These are phyloP conservation scores for Hippoglossus stenolepis DNA, from an alignment of 2,113 vertebrate species.

Conservation along the genomic window DNA sequence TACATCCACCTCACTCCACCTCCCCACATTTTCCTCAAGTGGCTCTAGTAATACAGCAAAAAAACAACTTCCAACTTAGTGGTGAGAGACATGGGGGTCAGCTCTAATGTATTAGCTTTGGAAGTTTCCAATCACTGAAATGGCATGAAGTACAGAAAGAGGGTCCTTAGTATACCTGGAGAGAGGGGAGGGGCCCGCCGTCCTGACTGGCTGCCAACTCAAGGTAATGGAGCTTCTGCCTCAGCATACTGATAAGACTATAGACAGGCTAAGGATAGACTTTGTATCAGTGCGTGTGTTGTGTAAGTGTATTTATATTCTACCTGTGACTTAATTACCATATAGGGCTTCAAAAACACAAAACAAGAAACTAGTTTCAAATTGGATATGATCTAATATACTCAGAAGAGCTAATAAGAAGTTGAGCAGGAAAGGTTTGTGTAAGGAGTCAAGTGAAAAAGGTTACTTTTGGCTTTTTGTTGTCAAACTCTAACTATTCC, in stretches of 20 bases:
- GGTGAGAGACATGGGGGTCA: constrained; percentile 37
- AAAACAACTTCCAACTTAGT: constrained; percentile 41
- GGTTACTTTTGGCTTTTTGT: not conserved
- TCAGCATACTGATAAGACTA: constrained; percentile 72
- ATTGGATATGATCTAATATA: too few relatives aligned
- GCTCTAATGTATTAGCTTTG: constrained; percentile 62
- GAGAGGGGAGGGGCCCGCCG: constrained; percentile 48
- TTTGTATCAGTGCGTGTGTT: not conserved
- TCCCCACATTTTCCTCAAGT: constrained; percentile 29
- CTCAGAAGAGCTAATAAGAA: too few relatives aligned
- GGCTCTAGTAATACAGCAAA: constrained; percentile 29
- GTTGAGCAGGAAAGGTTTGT: too few relatives aligned
- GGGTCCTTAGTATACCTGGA: constrained; percentile 62
- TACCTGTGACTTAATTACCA: not conserved
- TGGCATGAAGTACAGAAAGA: constrained; percentile 58
- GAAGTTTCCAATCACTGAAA: constrained; percentile 75
- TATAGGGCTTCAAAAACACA: too few relatives aligned
- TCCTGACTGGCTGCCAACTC: constrained; percentile 74
- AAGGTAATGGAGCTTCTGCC: constrained; percentile 53
- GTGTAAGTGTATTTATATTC: not conserved
- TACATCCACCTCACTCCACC: not conserved
- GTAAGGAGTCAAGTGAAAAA: not conserved
- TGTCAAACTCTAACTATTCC: too few relatives aligned
- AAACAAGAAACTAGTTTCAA: too few relatives aligned
- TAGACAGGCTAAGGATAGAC: constrained; percentile 22